These are phyloP conservation scores for Stenodema calcarata DNA, from an alignment of 2,888 invertebrate species.

Conservation along the genomic window DNA sequence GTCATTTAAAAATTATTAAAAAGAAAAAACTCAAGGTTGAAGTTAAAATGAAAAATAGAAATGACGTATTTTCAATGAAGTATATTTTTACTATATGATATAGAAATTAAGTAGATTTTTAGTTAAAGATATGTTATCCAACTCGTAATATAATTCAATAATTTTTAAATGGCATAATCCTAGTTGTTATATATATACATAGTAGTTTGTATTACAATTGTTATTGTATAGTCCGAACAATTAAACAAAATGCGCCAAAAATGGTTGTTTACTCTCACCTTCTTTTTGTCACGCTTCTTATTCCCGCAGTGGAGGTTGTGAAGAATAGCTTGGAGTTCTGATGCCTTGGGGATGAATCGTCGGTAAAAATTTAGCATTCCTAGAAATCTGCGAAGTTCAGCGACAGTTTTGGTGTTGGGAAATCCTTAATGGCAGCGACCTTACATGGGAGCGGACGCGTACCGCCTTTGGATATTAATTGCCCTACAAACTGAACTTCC, in stretches of 20 bases:
- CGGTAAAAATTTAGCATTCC: too few species aligned
- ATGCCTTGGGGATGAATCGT: too few species aligned
- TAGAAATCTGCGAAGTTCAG: too few species aligned
- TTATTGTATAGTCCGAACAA: constrained; percentile 44
- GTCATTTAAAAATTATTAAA: constrained; percentile 40
- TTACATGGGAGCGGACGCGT: too few species aligned
- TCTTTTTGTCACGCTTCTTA: too few species aligned
- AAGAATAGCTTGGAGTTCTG: too few species aligned
- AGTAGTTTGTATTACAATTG: constrained; percentile 46
- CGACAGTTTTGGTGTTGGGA: too few species aligned
- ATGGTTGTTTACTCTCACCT: too few species aligned
- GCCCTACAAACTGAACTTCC: too few species aligned
- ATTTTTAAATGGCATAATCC: constrained; percentile 43
- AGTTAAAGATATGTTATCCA: constrained; percentile 33
- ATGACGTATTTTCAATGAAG: constrained; percentile 44
- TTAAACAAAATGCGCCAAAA: constrained; percentile 46
- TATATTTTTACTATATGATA: constrained; percentile 36
- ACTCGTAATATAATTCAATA: constrained; percentile 14
- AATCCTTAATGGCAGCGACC: too few species aligned
- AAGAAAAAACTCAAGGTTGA: constrained; percentile 11
- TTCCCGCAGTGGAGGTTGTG: too few species aligned
- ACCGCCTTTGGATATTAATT: too few species aligned
- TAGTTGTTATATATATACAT: constrained; percentile 41
- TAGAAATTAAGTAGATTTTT: constrained; percentile 42
- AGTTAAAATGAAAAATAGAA: constrained; percentile 28